phyloP scores from a whole-genome alignment of 2,888 invertebrate genomes.

The Noctua janthe region DNA sequence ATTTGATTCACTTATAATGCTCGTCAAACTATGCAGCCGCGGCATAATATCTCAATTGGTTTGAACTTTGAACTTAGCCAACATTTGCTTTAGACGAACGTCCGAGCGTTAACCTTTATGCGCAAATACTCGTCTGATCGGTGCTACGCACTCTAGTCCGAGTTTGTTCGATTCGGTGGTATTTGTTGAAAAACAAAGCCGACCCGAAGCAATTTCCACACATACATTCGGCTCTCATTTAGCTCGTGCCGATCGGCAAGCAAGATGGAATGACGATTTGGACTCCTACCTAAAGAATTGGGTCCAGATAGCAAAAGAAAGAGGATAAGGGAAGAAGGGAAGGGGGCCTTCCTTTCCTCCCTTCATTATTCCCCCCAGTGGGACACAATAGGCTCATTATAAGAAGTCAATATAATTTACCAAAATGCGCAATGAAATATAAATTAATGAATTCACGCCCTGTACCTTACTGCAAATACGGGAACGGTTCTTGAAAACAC shows the following conservation, averaged over 20 bases:
- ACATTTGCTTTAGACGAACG: slow-evolving; percentile 43
- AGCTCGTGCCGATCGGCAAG: background rate
- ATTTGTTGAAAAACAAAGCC: background rate
- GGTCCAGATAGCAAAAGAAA: too few relatives aligned
- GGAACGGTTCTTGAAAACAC: too few relatives aligned
- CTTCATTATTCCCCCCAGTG: too few relatives aligned
- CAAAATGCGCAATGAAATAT: too few relatives aligned
- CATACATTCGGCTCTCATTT: background rate
- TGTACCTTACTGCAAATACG: too few relatives aligned
- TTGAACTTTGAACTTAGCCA: slow-evolving; percentile 45
- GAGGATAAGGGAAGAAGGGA: too few relatives aligned
- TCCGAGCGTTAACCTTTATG: slow-evolving; percentile 51
- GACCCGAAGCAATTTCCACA: background rate
- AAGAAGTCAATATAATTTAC: too few relatives aligned
- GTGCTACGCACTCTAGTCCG: background rate
- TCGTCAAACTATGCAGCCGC: slow-evolving; percentile 29
- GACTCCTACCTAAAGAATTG: too few relatives aligned
- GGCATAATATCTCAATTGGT: slow-evolving; percentile 48
- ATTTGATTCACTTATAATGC: background rate
- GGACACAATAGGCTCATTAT: too few relatives aligned
- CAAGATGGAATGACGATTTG: too few relatives aligned
- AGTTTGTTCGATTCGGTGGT: background rate
- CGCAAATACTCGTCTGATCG: background rate
- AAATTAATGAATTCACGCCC: too few relatives aligned
- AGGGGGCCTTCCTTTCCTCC: too few relatives aligned